A percentile compares a stretch with the other conserved stretches of the same genome.
Evolutionary conservation across 2,888 invertebrate genomes (phyloP).

Genomic region (Stenurella melanura): DNA sequence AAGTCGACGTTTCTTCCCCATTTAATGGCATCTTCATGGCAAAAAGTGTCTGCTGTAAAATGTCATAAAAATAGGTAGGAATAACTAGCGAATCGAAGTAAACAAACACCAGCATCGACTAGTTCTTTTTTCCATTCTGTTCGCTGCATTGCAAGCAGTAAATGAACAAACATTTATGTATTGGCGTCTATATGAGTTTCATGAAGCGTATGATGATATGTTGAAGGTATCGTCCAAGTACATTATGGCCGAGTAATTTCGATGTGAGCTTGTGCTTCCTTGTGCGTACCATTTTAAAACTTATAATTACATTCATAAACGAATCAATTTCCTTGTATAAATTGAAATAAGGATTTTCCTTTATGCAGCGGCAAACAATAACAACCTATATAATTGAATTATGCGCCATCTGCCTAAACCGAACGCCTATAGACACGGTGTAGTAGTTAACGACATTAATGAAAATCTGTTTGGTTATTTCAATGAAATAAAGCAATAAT

Average conservation of each 20-base stretch:
- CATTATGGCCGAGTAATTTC: not conserved
- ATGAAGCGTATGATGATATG: not conserved
- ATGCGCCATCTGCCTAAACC: slow-evolving; percentile 28
- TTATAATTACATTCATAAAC: slow-evolving; percentile 25
- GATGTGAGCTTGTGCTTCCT: not conserved
- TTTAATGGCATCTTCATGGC: too few species aligned
- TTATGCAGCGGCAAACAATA: slow-evolving; percentile 10
- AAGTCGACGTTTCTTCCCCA: too few species aligned
- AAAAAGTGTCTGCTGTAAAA: too few species aligned
- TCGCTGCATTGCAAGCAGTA: too few species aligned
- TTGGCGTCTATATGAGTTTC: not conserved
- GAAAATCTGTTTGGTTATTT: slow-evolving; percentile 41
- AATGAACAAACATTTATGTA: too few species aligned
- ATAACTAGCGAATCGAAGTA: too few species aligned
- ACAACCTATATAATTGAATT: slow-evolving; percentile 23
- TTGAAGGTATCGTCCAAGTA: not conserved
- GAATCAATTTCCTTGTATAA: slow-evolving; percentile 31
- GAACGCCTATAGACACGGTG: slow-evolving; percentile 25
- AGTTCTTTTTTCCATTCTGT: too few species aligned
- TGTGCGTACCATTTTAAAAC: not conserved
- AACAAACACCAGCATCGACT: too few species aligned
- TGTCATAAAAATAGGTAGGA: too few species aligned
- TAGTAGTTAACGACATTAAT: slow-evolving; percentile 43
- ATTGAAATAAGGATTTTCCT: slow-evolving; percentile 30
- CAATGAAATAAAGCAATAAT: slow-evolving; percentile 51